A percentile compares a stretch with the other conserved stretches of the same genome.
Evolutionary conservation across 2,797 vertebrate species (phyloP).

Genomic region (Lacerta viridis): DNA sequence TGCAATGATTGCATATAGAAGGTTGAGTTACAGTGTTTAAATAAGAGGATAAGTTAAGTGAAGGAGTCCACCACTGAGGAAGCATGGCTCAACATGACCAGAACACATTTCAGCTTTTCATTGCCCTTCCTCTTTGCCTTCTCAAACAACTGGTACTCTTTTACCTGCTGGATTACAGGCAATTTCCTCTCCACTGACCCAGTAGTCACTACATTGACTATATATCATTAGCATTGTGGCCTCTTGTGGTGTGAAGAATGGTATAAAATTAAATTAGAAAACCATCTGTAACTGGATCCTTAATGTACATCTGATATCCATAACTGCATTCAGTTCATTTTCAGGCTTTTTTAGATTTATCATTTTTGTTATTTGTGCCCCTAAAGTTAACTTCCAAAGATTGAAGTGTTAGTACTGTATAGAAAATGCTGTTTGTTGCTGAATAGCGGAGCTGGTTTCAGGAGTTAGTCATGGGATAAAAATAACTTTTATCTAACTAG

Average conservation of each 20-base stretch:
- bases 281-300: neutral
- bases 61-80: neutral
- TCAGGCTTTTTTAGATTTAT: neutral
- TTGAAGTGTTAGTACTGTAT: slow-evolving; percentile 28
- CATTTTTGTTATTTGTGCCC: neutral
- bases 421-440: slow-evolving; percentile 20
- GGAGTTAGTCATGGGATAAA: slow-evolving; percentile 9
- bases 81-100: neutral
- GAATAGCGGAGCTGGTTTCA: slow-evolving; percentile 36
- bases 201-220: neutral
- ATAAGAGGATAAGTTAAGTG: neutral
- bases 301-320: slow-evolving; percentile 34
- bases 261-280: neutral
- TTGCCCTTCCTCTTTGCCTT: neutral
- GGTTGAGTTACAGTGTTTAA: neutral
- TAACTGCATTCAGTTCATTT: neutral
- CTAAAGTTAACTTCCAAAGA: neutral
- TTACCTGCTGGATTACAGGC: neutral
- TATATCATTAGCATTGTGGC: slow-evolving; percentile 32
- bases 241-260: neutral
- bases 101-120: neutral
- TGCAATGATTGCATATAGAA: neutral
- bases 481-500: neutral
- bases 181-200: neutral
- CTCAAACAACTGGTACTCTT: neutral